These are phyloP conservation scores for Limenitis camilla DNA, from an alignment of 2,888 invertebrate species.

Conservation along the genomic window DNA sequence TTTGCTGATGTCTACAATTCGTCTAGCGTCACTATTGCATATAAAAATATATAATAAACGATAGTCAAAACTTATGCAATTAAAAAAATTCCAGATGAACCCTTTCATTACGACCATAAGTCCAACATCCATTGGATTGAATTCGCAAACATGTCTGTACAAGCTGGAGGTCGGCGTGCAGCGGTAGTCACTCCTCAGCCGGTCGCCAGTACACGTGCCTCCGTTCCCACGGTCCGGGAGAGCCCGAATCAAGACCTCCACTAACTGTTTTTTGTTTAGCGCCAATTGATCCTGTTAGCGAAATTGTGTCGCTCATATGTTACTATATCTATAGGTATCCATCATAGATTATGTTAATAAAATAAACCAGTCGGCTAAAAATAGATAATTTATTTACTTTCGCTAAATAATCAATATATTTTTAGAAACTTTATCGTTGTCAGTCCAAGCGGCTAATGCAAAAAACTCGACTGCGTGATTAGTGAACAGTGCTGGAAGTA, in stretches of 20 bases:
- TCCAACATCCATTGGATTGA: background rate
- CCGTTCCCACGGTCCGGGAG: constrained; percentile 58
- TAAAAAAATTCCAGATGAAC: background rate
- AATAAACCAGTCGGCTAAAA: too few relatives aligned
- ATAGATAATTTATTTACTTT: too few relatives aligned
- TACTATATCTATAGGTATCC: background rate
- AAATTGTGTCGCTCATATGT: constrained; percentile 5
- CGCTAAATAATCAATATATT: too few relatives aligned
- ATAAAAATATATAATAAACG: background rate
- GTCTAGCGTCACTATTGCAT: too few relatives aligned
- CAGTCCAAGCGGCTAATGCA: too few relatives aligned
- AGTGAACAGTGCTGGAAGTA: too few relatives aligned
- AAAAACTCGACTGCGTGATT: too few relatives aligned
- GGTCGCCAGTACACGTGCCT: constrained; percentile 31
- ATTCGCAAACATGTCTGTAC: constrained; percentile 37
- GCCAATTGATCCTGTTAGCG: constrained; percentile 17
- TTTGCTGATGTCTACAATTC: too few relatives aligned
- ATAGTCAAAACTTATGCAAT: background rate
- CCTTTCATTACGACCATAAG: background rate
- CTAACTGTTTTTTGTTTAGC: constrained; percentile 25
- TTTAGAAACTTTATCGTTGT: too few relatives aligned
- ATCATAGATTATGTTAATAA: background rate
- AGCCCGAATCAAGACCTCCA: constrained; percentile 29
- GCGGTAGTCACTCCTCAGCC: too few relatives aligned
- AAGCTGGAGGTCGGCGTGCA: constrained; percentile 40